phyloP scores from a whole-genome alignment of 2,888 invertebrate species.

The Platynereis dumerilii region DNA sequence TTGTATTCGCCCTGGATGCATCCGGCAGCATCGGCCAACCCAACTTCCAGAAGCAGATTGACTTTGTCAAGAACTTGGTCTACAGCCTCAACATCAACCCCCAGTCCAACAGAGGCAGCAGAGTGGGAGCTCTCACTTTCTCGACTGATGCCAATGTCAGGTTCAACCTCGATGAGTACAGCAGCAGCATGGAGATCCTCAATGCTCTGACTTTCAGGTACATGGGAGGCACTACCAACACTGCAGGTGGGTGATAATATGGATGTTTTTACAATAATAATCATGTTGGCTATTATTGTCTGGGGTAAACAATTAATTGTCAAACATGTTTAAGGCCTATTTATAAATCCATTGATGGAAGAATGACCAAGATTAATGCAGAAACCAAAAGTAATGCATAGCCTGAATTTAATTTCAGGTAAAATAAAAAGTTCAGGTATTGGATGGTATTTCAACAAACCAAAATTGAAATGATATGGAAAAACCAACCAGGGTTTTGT shows the following conservation, averaged over 20 bases:
- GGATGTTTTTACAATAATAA: too few relatives aligned
- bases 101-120: slow-evolving; percentile 6
- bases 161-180: slow-evolving; percentile 19
- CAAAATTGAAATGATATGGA: too few relatives aligned
- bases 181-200: slow-evolving; percentile 12
- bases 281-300: too few relatives aligned
- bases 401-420: too few relatives aligned
- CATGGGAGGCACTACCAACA: slow-evolving; percentile 31
- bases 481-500: too few relatives aligned
- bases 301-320: too few relatives aligned
- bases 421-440: too few relatives aligned
- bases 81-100: slow-evolving; percentile 17
- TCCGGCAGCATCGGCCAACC: slow-evolving; percentile 28
- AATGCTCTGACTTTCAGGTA: slow-evolving; percentile 28
- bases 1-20: slow-evolving; percentile 35
- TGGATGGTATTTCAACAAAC: too few relatives aligned
- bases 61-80: slow-evolving; percentile 23
- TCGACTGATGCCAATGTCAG: slow-evolving; percentile 13
- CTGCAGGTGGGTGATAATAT: slow-evolving; percentile 22
- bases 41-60: slow-evolving; percentile 34
- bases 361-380: too few relatives aligned
- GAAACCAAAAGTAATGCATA: too few relatives aligned
- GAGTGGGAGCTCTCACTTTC: slow-evolving; percentile 18
- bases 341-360: too few relatives aligned
- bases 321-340: too few relatives aligned